Conservation (phyloP, 2,113 vertebrate species). For the Hemibagrus wyckioides region DNA sequence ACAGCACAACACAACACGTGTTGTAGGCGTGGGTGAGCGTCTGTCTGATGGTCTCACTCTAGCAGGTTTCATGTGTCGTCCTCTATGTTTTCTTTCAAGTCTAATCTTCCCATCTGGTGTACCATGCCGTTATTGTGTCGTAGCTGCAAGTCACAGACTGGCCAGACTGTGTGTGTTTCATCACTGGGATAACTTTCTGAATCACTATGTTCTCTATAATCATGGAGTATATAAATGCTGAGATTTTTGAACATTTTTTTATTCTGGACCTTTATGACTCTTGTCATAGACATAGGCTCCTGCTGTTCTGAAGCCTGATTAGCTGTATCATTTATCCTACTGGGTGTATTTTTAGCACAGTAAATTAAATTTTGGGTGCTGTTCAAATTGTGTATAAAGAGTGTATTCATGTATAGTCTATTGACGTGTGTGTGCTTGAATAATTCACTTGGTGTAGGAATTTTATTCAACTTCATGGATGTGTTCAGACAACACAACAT, state of each 20-base stretch:
- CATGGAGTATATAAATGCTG: background rate
- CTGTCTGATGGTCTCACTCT: slow-evolving; percentile 5
- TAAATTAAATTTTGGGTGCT: too few species aligned
- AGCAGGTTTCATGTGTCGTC: slow-evolving; percentile 6
- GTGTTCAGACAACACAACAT: background rate
- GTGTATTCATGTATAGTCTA: too few species aligned
- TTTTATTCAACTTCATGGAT: too few species aligned
- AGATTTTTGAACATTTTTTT: background rate
- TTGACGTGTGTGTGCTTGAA: background rate
- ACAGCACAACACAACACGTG: slow-evolving; percentile 22
- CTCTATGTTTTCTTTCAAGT: slow-evolving; percentile 28
- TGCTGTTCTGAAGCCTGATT: background rate
- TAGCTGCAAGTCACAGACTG: background rate
- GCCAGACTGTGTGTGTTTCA: background rate
- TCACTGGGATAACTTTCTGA: background rate
- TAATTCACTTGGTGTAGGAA: background rate
- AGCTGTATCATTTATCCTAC: background rate
- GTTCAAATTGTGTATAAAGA: too few species aligned
- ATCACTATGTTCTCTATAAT: background rate
- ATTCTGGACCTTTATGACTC: background rate
- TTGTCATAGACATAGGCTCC: background rate
- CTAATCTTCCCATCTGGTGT: slow-evolving; percentile 23
- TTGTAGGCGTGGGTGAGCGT: slow-evolving; percentile 19
- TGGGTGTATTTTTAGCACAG: slow-evolving; percentile 10
- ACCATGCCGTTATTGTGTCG: background rate